Evolutionary conservation across 2,113 vertebrate species (phyloP).

Genomic region (Oreochromis aureus): DNA sequence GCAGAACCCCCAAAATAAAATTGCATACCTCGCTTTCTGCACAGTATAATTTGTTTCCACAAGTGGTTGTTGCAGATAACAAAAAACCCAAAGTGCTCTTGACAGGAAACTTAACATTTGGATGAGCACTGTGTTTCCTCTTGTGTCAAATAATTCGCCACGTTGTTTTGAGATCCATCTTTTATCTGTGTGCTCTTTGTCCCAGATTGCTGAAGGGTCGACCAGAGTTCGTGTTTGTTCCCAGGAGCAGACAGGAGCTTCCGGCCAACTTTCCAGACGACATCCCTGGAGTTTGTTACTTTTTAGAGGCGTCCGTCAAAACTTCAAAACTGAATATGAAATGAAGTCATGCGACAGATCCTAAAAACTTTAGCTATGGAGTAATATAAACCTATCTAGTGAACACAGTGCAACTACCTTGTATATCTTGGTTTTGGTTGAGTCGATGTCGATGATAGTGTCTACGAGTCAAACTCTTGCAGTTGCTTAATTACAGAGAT

Average conservation of each 20-base stretch:
- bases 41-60: not conserved
- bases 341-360: constrained; percentile 22
- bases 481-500: constrained; percentile 32
- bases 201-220: constrained; percentile 86
- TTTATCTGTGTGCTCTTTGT: constrained; percentile 61
- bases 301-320: constrained; percentile 79
- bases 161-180: constrained; percentile 39
- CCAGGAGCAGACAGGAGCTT: constrained; percentile 91
- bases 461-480: constrained; percentile 12
- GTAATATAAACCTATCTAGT: not conserved
- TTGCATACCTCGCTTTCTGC: not conserved
- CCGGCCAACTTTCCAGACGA: constrained; percentile 93
- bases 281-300: constrained; percentile 96
- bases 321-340: constrained; percentile 18
- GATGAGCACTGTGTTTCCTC: constrained; percentile 36
- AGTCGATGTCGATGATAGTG: constrained; percentile 29
- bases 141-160: constrained; percentile 44
- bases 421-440: constrained; percentile 31
- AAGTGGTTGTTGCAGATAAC: not conserved
- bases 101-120: constrained; percentile 28
- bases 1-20: not conserved
- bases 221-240: constrained; percentile 89
- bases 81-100: not conserved
- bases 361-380: not conserved
- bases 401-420: constrained; percentile 11